A percentile compares a stretch with the other conserved stretches of the same genome.
Evolutionary conservation across 92 coral and sea anemone genomes (phyloP).

Genomic region (Scolanthus callimorphus): DNA sequence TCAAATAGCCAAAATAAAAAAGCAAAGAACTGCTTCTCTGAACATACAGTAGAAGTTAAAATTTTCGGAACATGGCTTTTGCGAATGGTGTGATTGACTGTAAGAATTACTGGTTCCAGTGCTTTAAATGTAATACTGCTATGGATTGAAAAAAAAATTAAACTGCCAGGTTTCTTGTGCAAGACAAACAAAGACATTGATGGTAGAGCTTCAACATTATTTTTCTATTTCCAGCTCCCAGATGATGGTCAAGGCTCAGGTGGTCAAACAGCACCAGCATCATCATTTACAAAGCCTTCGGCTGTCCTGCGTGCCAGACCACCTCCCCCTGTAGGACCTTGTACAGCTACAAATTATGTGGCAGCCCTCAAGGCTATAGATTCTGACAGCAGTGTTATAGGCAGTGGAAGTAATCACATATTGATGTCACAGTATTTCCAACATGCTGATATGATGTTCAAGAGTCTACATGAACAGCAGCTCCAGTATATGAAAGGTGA

Average conservation of each 20-base stretch:
- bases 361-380: slow-evolving; percentile 85
- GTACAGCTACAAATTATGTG: slow-evolving; percentile 67
- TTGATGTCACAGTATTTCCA: slow-evolving; percentile 77
- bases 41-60: no score
- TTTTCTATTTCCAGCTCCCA: slow-evolving; percentile 33
- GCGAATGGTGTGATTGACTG: no score
- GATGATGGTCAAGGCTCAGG: slow-evolving; percentile 69
- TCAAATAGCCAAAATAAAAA: no score
- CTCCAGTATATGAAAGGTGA: slow-evolving; percentile 63
- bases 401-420: slow-evolving; percentile 73
- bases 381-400: slow-evolving; percentile 76
- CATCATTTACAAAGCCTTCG: slow-evolving; percentile 76
- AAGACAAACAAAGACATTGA: no score
- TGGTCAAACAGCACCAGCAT: slow-evolving; percentile 51
- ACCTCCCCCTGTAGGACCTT: slow-evolving; percentile 71
- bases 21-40: no score
- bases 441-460: slow-evolving; percentile 61
- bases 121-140: no score
- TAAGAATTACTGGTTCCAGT: no score
- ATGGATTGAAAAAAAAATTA: no score
- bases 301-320: slow-evolving; percentile 63
- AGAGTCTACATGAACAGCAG: slow-evolving; percentile 55
- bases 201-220: no score
- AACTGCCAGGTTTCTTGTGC: no score
- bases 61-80: no score